A percentile compares a stretch with the other conserved stretches of the same genome.
Evolutionary conservation across 2,888 invertebrate genomes (phyloP).

Genomic region (Phengaris arion): DNA sequence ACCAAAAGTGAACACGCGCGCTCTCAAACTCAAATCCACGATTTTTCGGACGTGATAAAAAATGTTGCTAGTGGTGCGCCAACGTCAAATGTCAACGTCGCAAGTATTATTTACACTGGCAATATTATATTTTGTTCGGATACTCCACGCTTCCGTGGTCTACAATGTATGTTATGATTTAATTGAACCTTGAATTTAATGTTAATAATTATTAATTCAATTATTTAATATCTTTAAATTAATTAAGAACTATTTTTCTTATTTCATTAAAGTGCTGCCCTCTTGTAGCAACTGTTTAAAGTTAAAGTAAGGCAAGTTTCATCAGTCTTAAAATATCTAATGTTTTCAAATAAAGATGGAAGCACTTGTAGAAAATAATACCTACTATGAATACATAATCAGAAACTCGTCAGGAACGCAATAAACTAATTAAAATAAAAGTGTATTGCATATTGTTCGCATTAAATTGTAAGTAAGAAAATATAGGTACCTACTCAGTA

Average conservation of each 20-base stretch:
- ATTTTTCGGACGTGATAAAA: constrained; percentile 1
- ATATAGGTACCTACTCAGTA: too few species aligned
- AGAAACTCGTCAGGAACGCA: too few species aligned
- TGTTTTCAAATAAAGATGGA: not conserved
- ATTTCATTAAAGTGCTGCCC: not conserved
- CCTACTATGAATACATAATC: too few species aligned
- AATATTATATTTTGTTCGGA: not conserved
- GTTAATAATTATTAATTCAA: too few species aligned
- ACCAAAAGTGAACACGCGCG: constrained; percentile 13
- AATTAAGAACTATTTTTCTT: too few species aligned
- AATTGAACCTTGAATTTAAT: not conserved
- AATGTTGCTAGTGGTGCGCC: not conserved
- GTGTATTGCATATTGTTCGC: too few species aligned
- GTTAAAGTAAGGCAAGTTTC: not conserved
- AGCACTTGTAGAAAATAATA: not conserved
- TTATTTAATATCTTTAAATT: too few species aligned
- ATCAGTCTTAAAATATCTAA: not conserved
- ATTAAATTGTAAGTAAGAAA: too few species aligned
- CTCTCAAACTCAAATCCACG: not conserved
- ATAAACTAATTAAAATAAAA: too few species aligned
- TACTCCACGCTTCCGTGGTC: not conserved
- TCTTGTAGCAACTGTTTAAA: not conserved
- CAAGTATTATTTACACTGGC: not conserved
- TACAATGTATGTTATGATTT: not conserved
- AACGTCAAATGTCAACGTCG: not conserved